These are phyloP conservation scores for Aspidiotus destructor DNA, from an alignment of 2,888 invertebrate genomes.

Conservation along the genomic window DNA sequence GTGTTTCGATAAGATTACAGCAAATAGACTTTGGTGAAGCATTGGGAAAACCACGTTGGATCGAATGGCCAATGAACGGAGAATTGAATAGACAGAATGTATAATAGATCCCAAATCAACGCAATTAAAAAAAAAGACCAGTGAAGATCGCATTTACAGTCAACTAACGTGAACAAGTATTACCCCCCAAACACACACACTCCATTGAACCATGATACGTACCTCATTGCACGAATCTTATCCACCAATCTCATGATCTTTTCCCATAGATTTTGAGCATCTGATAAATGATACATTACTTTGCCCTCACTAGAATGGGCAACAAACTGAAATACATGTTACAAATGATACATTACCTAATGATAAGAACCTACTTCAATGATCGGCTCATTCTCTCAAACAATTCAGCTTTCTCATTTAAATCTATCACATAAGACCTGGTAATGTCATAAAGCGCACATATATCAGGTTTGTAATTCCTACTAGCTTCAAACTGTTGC, in stretches of 20 bases:
- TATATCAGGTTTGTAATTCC: conserved; percentile 67
- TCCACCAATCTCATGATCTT: conserved; percentile 82
- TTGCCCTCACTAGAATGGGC: conserved; percentile 67
- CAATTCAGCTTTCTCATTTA: conserved; percentile 48
- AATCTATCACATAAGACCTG: conserved; percentile 63
- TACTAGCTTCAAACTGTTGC: conserved; percentile 68
- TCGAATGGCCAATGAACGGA: too few species aligned
- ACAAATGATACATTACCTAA: not conserved
- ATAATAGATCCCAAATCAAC: too few species aligned
- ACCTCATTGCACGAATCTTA: conserved; percentile 61
- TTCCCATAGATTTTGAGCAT: conserved; percentile 71
- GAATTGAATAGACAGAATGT: too few species aligned
- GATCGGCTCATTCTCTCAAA: conserved; percentile 53
- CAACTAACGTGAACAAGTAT: too few species aligned
- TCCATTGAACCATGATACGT: not conserved
- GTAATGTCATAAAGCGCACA: conserved; percentile 76
- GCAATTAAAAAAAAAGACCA: not conserved
- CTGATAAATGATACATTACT: conserved; percentile 70
- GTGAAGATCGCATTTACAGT: not conserved
- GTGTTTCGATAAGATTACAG: too few species aligned
- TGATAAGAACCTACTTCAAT: conserved; percentile 44
- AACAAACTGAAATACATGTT: not conserved
- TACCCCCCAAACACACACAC: too few species aligned
- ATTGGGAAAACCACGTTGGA: too few species aligned
- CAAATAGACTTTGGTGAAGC: too few species aligned